Base-by-base conservation (phyloP, 1,140 invertebrate genomes). In the Drosophila sp. region DNA sequence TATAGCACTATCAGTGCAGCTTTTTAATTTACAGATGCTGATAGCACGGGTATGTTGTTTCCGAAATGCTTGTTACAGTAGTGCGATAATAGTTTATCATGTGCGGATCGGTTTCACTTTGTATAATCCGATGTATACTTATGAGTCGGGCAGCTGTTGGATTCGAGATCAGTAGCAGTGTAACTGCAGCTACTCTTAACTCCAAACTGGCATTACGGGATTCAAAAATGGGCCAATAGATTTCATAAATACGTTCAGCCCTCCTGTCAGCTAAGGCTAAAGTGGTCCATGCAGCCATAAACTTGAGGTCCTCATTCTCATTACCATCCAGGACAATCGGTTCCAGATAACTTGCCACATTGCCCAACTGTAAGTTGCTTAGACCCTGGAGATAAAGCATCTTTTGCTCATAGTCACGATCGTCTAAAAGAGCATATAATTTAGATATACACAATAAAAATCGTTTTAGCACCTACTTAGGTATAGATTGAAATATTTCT, bases 31-130 rank as follows among this genome's bases (percentile, higher is more conserved):
- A 95, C 95, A 95, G 90, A 64, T 93, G 92, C 57, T 92, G 91
- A 73, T 94, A 95, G 80, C 95, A 95, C 1, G 94, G 94, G 82
- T 93, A 94, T 1, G 94, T 95, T 0, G 94, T 95, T 25, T 93
- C 93, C 60, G 95, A 94, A 74, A 96, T 92, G 54, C 95, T 96
- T 60, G 95, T 95, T 23, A 96, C 92, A 4, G 95, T 96, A 0
- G 95, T 95, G 69, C 95, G 95, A 93, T 95, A 96, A 81, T 94
- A 96, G 80, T 95, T 94, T 67, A 95, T 95, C 55, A 96, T 91
- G 79, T 96, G 95, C 23, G 93, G 92, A 81, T 93, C 93, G 1
- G 93, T 93, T 72, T 95, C 95, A 3, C 91, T 93, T 79, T 94
- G 93, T 82, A 96, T 95, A 72, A 95, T 95, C 89, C 95, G 94